Base-by-base conservation (phyloP, 1,140 invertebrate species). In the Ridgeia piscesae region DNA sequence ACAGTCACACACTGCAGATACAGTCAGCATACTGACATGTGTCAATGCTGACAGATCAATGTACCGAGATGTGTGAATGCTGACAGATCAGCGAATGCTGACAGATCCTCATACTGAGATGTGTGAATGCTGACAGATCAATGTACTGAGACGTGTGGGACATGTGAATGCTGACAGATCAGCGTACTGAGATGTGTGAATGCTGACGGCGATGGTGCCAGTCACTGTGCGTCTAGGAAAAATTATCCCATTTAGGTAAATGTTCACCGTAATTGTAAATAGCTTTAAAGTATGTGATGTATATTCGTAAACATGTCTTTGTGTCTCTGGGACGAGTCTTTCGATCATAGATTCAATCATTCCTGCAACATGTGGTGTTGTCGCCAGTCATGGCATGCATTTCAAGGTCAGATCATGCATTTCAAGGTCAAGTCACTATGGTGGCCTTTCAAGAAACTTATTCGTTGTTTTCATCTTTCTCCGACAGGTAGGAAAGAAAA, bases 1-100 rank as follows among this genome's bases (percentile, higher is more conserved):
- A 77, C 58, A 77, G 58, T 77, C 58, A 77, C 58, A 77, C 58
- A 77, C 58, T 77, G 58, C 58, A 77, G 58, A 77, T 77, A 77
- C 58, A 77, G 58, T 77, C 58, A 8, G 58, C 58, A 2, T 77
- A 77, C 58, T 77, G 58, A 77, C 11, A 77, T 21, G 27, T 77
- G 58, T 77, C 8, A 77, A 17, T 31, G 27, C 58, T 77, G 48
- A 50, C 21, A 11, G n/a, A n/a, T n/a, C n/a, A n/a, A 77, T 21
- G 27, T 77, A 21, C 27, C 8, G 14, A 31, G 27, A 77, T 21
- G 11, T 27, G 27, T 17, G 58, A 77, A 17, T 31, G 27, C 58
- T 77, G 48, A 50, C 21, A 11, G n/a, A n/a, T n/a, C n/a, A n/a
- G n/a, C n/a, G n/a, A n/a, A n/a, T n/a, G n/a, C n/a, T n/a, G n/a